Evolutionary conservation across 2,113 vertebrate species (phyloP), one percentile per base, ranked within the genome.

Genomic region (Misgurnus anguillicaudatus): DNA sequence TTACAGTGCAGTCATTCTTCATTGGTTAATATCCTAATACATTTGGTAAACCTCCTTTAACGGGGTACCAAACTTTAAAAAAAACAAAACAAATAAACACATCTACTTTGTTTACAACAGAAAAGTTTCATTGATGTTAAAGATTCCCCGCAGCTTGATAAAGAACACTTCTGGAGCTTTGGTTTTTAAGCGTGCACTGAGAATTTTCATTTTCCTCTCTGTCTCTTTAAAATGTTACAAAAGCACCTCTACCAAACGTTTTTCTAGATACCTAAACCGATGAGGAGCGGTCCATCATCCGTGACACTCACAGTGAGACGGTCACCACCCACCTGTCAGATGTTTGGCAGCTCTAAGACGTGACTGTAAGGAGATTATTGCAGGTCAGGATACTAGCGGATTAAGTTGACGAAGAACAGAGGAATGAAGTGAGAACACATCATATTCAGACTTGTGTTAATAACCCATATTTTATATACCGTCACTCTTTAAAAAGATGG

Each of bases 341-440:
- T 85, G 88, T 91, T 90, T 83, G 90, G 89, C 88, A 87, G 86
- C 89, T 89, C 89, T 87, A 83, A 90, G 91, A 92, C 89, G 89
- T 85, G 85, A 84, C 88, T 87, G 87, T 93, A 93, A 92, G 89
- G 87, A 92, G 92, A 93, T 93, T 93, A 92, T 86, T 86, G 89
- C 85, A 79, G 90, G 89, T 91, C 82, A 86, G 89, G 90, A 91
- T 92, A 91, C 90, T 85, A 89, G 89, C 90, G 91, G 91, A 92
- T 93, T 92, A 92, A 92, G 90, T 91, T 39, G 64, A 71, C 14
- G 86, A 91, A 91, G 90, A 89, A 90, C 89, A 91, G 89, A 80
- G 84, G 90, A 90, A 91, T 89, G 89, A 90, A 89, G 88, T 84
- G 48, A 84, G 73, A 83, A 89, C 87, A 90, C 88, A 88, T 85